Evolutionary conservation across 1,140 invertebrate species (phyloP), one percentile per base, ranked within the genome.

Genomic region (Nylanderia fulva): DNA sequence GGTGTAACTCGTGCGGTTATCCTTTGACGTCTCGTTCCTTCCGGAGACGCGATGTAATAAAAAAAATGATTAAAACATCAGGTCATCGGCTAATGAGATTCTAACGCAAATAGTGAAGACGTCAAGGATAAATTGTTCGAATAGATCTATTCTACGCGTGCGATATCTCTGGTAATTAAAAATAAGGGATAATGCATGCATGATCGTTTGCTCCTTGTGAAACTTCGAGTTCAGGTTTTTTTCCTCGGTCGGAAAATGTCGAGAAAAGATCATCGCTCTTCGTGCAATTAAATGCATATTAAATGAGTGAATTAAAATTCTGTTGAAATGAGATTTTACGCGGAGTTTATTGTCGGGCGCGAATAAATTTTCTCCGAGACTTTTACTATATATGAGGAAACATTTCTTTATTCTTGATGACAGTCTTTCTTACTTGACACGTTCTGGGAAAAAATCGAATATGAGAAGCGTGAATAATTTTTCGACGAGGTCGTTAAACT

Each of bases 31-130:
- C 8, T 18, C 39, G 29, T 48, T 77, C 6, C n/a, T n/a, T 33
- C 29, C 39, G 18, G 4, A 18, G 3, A 9, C 11, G 54, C 13
- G 24, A 42, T 24, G 3, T 48, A 48, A 48, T 48, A 15, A 33
- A 33, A 33, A 77, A 13, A 45, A 42, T 21, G 8, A 66, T 5
- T 36, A 33, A 36, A 21, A 21, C n/a, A 72, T 88, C 88, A 80
- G 83, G 68, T 86, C 84, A 85, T 86, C 36, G 48, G 71, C 39
- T 86, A 36, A 36, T n/a, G 3, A 33, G 61, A 60, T 52, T 36
- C 36, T 24, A 71, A 48, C 8, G 36, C 13, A 11, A 9, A 8
- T 76, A 3, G 24, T 24, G 52, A 29, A 24, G 48, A 18, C 42
- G 71, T 27, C 48, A 21, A 58, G 4, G 11, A 72, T 72, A 56